Evolutionary conservation across 2,113 vertebrate species (phyloP), one percentile per base, ranked within the genome.

Genomic region (Aptenodytes forsteri): DNA sequence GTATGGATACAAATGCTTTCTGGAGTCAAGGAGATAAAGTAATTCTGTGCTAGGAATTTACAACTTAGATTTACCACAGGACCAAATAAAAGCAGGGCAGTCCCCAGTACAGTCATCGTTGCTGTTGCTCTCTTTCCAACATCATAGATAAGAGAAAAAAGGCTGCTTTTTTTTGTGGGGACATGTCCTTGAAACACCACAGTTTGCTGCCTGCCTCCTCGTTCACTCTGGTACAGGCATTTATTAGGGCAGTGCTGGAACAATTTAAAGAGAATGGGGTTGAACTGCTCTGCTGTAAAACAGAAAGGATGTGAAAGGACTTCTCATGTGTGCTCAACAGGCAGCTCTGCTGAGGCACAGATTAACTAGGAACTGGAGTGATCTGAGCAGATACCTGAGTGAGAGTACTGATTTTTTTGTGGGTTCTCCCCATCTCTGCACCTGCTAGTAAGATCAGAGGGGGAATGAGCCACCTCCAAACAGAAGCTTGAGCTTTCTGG

Each of bases 41-140:
- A 69, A 56, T 61, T 79, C 82, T 66, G 34, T 50, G 40, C 36
- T 73, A 82, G 61, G 25, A 85, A 59, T 93, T 79, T 52, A 77
- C 42, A 86, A 73, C 19, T 61, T 44, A 38, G 56, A 30, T 90
- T 96, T 87, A 65, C 15, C 25, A 16, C 34, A 86, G 54, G 34
- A 61, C 18, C 22, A 72, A 64, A 47, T 46, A 52, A 64, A 87
- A 91, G n/a, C 64, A 56, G 47, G 50, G n/a, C 32, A 52, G 34
- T 67, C 14, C 47, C 16, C 66, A 52, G 44, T 61, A 56, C 3
- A 11, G 18, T 20, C 0, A 0, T 71, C 6, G 1, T 44, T 59
- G 54, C 44, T 64, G 20, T 29, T 86, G 30, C 40, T 79, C n/a
- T 71, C 61, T 82, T 76, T 87, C 44, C 62, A 78, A 1, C 13